Evolutionary conservation across 2,797 vertebrate species (phyloP).

Genomic region (Chaetodon trifasciatus): DNA sequence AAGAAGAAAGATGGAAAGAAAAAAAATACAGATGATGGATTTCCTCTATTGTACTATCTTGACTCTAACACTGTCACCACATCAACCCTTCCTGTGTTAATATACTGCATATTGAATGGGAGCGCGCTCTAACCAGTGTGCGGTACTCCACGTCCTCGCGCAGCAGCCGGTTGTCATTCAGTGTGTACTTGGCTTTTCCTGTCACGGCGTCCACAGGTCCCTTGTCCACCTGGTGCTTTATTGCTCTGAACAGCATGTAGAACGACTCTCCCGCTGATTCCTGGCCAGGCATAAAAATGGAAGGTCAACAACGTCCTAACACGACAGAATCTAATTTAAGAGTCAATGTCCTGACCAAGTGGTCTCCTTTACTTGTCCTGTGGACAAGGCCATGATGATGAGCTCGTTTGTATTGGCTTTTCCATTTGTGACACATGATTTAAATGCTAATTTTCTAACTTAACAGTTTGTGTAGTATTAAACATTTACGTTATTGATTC

Average conservation of each 20-base stretch:
- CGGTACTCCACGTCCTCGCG: conserved; percentile 96
- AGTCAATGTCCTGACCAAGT: background rate
- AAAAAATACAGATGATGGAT: background rate
- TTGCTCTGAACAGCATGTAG: conserved; percentile 97
- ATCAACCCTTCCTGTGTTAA: background rate
- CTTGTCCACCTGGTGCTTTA: conserved; percentile 98
- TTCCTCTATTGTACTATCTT: background rate
- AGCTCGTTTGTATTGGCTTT: background rate
- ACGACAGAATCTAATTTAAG: background rate
- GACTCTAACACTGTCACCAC: background rate
- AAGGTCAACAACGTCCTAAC: conserved; percentile 16
- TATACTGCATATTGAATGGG: background rate
- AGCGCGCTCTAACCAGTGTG: conserved; percentile 88
- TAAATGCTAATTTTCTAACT: background rate
- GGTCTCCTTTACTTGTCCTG: background rate
- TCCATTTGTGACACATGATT: background rate
- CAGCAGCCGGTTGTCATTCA: conserved; percentile 96
- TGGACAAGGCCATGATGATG: too few species aligned
- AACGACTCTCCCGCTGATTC: conserved; percentile 96
- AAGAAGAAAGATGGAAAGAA: background rate
- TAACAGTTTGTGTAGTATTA: background rate
- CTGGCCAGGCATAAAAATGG: conserved; percentile 73
- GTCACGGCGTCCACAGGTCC: conserved; percentile 96
- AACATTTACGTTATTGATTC: background rate
- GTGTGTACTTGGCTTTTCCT: conserved; percentile 97